phyloP scores from a whole-genome alignment of 1,140 invertebrate species.

The Stenopsyche tienmushanensis region DNA sequence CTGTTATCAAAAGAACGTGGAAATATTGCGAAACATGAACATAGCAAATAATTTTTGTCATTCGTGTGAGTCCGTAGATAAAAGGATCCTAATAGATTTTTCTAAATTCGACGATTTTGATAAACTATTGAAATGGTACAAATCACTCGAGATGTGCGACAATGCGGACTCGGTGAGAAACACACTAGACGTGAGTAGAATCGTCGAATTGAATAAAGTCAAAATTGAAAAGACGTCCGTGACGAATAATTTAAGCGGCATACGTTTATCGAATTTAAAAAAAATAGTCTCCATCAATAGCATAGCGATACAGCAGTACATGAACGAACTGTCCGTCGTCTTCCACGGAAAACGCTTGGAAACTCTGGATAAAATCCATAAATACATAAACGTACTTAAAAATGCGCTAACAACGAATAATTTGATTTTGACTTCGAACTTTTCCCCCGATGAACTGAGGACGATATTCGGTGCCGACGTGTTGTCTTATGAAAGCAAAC shows the following conservation, averaged over 20 bases:
- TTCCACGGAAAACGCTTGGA: background rate
- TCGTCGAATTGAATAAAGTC: conserved; percentile 17
- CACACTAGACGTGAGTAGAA: background rate
- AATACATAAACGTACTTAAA: background rate
- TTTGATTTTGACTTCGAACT: background rate
- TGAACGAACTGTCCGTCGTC: background rate
- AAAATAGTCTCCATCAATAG: no score
- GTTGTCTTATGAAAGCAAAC: no score
- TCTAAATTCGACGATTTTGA: no score
- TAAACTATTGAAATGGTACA: conserved; percentile 6
- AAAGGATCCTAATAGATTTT: no score
- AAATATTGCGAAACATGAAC: no score
- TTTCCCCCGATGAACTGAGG: no score
- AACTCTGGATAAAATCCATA: background rate
- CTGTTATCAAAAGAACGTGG: no score
- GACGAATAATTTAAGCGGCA: no score
- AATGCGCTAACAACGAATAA: background rate
- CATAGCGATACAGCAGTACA: background rate
- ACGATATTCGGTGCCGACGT: no score
- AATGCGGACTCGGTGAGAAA: background rate
- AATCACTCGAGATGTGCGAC: background rate
- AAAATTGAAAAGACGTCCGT: conserved; percentile 4
- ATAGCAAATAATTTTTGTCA: no score
- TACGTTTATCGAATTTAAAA: no score
- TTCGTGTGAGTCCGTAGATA: no score